These are phyloP conservation scores for Conopomorpha cramerella DNA, from an alignment of 1,140 invertebrate species.

Conservation along the genomic window DNA sequence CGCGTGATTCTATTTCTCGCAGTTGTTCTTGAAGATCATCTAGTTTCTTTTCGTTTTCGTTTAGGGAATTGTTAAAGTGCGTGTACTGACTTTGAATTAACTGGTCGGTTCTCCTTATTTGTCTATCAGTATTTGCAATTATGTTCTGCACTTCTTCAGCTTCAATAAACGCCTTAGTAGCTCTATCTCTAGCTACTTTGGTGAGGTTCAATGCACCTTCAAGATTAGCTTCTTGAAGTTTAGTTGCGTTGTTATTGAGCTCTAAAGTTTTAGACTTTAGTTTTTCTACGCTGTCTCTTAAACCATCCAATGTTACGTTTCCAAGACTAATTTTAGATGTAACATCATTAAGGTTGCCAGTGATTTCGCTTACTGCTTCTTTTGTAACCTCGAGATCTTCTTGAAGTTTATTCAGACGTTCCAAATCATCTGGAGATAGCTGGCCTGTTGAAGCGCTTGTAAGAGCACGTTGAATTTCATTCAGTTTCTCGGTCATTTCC, in stretches of 20 bases:
- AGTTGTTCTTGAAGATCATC: constrained; percentile 64
- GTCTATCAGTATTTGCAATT: constrained; percentile 77
- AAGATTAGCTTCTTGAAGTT: constrained; percentile 92
- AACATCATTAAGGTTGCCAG: constrained; percentile 73
- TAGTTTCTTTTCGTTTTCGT: constrained; percentile 72
- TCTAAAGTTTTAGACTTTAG: constrained; percentile 75
- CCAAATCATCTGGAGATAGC: constrained; percentile 70
- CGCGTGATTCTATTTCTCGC: constrained; percentile 66
- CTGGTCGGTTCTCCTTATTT: constrained; percentile 81
- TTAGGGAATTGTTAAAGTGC: constrained; percentile 72
- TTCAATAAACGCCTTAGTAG: constrained; percentile 70
- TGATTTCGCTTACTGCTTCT: constrained; percentile 55
- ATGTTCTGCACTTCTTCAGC: constrained; percentile 65
- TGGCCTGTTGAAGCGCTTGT: constrained; percentile 75
- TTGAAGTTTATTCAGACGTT: constrained; percentile 53
- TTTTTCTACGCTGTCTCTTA: constrained; percentile 73
- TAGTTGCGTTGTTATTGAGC: constrained; percentile 85
- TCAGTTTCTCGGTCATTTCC: constrained; percentile 83
- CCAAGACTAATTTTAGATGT: constrained; percentile 78
- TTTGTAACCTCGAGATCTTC: constrained; percentile 37
- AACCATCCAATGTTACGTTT: constrained; percentile 74
- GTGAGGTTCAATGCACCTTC: constrained; percentile 93
- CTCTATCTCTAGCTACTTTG: constrained; percentile 73
- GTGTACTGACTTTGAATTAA: constrained; percentile 73
- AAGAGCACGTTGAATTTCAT: constrained; percentile 78